Evolutionary conservation across 1,140 invertebrate species (phyloP), one percentile per base, ranked within the genome.

Genomic region (Eumaeus atala): DNA sequence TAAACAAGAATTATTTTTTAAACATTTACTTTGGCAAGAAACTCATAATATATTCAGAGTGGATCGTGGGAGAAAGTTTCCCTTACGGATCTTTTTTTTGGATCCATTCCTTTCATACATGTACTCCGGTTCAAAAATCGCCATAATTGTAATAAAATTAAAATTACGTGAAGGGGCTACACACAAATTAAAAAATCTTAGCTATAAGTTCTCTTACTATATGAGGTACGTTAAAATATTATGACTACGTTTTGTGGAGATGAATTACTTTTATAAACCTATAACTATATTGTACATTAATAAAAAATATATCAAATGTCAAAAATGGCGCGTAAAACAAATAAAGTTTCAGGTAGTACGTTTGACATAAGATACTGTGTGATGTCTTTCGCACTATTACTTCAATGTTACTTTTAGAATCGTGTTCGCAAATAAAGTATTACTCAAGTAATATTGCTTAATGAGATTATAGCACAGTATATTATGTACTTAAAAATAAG

Each of bases 171-270:
- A 56, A 58, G 50, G 51, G 51, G 51, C 42, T 62, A 70, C 62
- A 70, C 70, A 64, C 75, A 77, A 76, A 72, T 72, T 67, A 56
- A 70, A 28, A 73, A 75, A 64, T 58, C 73, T 77, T 78, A 81
- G 65, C 61, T 62, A 70, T 72, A 77, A 64, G 66, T 72, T 71
- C 71, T 70, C 69, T 77, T 74, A 75, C 72, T 73, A 81, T 82
- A 84, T 86, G 83, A 86, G 80, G 83, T 86, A 86, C 74, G 66
- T 83, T 74, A 78, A 83, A 83, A 77, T 72, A 75, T 82, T 82
- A 75, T 81, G 80, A 86, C 80, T 86, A 84, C 75, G 61, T 52
- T 72, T 64, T 62, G 62, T 70, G 69, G 66, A 63, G 66, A 75
- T 73, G 70, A 69, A 62, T 56, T 56, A 64, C 65, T 61, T 55